Evolutionary conservation across 2,797 vertebrate species (phyloP).

Genomic region (Sternarchorhynchus goeldii): DNA sequence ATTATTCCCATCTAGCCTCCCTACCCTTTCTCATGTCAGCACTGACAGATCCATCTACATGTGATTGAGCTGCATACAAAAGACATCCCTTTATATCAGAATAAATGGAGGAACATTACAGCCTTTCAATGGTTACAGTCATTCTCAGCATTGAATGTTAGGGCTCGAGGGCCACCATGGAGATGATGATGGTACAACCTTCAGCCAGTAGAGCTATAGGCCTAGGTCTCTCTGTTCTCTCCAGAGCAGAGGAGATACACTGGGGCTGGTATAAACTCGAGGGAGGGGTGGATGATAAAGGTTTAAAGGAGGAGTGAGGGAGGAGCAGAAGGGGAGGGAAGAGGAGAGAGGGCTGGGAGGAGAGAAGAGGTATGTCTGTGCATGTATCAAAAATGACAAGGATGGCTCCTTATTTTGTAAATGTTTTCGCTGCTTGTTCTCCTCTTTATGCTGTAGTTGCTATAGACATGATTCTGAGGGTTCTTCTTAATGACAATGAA

Average conservation of each 20-base stretch:
- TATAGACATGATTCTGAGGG: conserved; percentile 42
- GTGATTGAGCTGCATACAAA: neutral
- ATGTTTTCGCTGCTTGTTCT: conserved; percentile 32
- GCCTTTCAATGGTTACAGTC: neutral
- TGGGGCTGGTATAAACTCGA: neutral
- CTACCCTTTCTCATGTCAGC: neutral
- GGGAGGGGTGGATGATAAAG: neutral
- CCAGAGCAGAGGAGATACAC: neutral
- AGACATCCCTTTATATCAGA: neutral
- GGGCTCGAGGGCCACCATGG: neutral
- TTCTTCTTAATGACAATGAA: conserved; percentile 50
- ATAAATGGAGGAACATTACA: neutral
- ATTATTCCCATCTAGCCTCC: neutral
- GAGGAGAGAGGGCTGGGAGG: neutral
- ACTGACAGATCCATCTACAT: neutral
- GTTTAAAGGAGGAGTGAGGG: neutral
- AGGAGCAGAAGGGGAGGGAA: neutral
- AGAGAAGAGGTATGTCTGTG: neutral
- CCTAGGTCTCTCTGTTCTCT: neutral
- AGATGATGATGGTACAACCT: neutral
- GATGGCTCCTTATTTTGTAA: conserved; percentile 20
- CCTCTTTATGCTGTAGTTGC: conserved; percentile 40
- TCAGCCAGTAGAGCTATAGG: neutral
- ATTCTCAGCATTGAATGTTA: neutral
- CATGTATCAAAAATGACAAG: conserved; percentile 26